Base-by-base conservation (phyloP, 2,888 invertebrate species). In the Conops quadrifasciatus region DNA sequence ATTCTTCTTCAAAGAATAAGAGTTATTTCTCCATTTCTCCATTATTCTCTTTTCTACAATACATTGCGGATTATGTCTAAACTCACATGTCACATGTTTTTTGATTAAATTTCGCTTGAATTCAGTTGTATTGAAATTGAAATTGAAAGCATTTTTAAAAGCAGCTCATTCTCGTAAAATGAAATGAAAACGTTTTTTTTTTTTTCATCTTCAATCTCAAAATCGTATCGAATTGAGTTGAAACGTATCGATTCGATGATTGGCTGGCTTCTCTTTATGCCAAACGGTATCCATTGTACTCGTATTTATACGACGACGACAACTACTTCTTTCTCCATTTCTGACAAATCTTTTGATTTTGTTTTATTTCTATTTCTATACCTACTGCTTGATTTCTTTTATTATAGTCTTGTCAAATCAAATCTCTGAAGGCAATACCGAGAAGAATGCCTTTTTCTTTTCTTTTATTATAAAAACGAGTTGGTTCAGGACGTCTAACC, bases 81-180 rank as follows among this genome's bases (percentile, higher is more conserved):
- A 7, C 36, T 1, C n/a, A 26, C 2, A 56, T 58, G 26, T 26
- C 58, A 24, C 58, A 28, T 15, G 28, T 26, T 36, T 36, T 36
- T 60, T 68, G 68, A 62, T 68, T 68, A 68, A 62, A 68, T 68
- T 68, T 62, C 36, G 62, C 24, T 43, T 60, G 60, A 60, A 68
- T 60, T 59, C 47, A 59, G 49, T 68, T 68, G 59, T 26, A 36
- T 30, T 30, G 51, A 68, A 68, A 36, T 21, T 30, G 51, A 68
- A 68, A 68, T 51, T 68, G 60, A 60, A 60, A 62, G 51, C 51
- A 24, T 47, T 59, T 30, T 28, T 49, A 65, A 65, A 51, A 65
- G 51, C 30, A 36, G 26, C 51, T 30, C n/a, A 66, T 58, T 30
- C 51, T 30, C 28, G 53, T 58, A 36, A 24, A 58, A 66, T 53